Evolutionary conservation across 2,888 invertebrate species (phyloP), one percentile per base, ranked within the genome.

Genomic region (Neoscelio sp.): DNA sequence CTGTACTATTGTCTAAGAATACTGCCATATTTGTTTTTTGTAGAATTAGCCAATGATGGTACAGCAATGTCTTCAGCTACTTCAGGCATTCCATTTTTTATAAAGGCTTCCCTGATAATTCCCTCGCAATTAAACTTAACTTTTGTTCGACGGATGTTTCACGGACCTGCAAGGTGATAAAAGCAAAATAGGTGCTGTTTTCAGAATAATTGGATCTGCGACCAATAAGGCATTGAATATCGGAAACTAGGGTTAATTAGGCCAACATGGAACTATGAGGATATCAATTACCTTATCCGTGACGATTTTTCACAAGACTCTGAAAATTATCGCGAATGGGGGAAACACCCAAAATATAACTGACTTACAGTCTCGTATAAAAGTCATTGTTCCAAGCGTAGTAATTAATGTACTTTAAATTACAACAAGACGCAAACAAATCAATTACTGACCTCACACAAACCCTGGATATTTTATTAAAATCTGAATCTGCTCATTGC

Each of bases 291-390:
- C 62, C 12, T 28, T 5, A 60, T 82, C 81, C n/a, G 50, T 15
- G 8, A 62, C 64, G 28, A 80, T 77, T 68, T 78, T 80, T 54
- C 67, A 56, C 6, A 80, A 65, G 7, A 70, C 28, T 52, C 38
- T 78, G 2, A 56, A 10, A 15, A 81, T 82, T 15, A 83, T 20
- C 3, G 80, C 54, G 28, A 84, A 83, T 0, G 78, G 78, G 2
- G 83, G 82, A 35, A 80, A 83, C 4, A 80, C 82, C 46, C 80
- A 82, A 48, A 81, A 82, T 30, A 8, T 52, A 2, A 12, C n/a
- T 26, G 46, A 33, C 2, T 65, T 10, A 6, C 18, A 76, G 8
- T 46, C 17, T 8, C 65, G 12, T 8, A 75, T 80, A 62, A 78
- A 77, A 0, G 78, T 80, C 77, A 2, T 30, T 54, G 7, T 50